These are phyloP conservation scores for Sipha maydis DNA, from an alignment of 2,888 invertebrate species.

Conservation along the genomic window DNA sequence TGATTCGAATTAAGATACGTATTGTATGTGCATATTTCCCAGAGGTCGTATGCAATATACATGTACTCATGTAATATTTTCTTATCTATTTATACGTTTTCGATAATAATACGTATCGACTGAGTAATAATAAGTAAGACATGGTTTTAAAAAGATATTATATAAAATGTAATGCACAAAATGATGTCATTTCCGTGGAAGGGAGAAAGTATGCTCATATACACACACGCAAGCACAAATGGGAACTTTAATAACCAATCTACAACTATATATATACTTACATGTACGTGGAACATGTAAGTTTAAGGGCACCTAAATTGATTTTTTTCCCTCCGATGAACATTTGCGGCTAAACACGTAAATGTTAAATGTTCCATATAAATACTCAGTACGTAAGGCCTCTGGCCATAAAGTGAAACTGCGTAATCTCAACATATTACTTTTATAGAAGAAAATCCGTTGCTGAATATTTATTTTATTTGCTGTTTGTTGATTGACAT, in stretches of 20 bases:
- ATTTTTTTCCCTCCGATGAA: conserved; percentile 45
- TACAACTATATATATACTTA: conserved; percentile 12
- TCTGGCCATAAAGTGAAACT: conserved; percentile 22
- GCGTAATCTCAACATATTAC: conserved; percentile 25
- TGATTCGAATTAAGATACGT: neutral
- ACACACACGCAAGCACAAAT: neutral
- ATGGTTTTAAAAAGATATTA: neutral
- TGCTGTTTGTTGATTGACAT: neutral
- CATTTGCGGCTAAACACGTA: conserved; percentile 36
- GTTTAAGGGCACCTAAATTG: conserved; percentile 40
- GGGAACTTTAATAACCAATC: conserved; percentile 7
- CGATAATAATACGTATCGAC: neutral
- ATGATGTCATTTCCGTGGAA: neutral
- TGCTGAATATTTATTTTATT: conserved; percentile 10
- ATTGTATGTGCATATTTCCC: neutral
- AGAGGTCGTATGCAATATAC: neutral
- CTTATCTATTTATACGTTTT: neutral
- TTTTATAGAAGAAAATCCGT: conserved; percentile 9
- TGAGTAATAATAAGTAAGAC: neutral
- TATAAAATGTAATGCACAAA: conserved; percentile 7
- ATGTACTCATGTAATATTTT: neutral
- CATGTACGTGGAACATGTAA: neutral
- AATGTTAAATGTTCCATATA: conserved; percentile 48
- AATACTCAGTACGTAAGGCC: neutral
- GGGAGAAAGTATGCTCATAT: neutral